These are phyloP conservation scores for Alosa alosa DNA, from an alignment of 2,113 vertebrate genomes.

Conservation along the genomic window DNA sequence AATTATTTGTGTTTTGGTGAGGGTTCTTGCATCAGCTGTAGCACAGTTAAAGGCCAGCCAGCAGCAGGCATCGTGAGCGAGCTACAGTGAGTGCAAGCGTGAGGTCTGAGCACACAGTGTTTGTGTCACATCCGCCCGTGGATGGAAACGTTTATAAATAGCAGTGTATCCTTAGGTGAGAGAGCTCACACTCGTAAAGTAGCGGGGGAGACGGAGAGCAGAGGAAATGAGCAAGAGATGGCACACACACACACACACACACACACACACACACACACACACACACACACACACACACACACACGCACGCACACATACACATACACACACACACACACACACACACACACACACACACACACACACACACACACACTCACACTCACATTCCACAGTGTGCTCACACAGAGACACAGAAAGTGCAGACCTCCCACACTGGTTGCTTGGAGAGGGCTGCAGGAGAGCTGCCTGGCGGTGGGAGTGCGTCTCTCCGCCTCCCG, in stretches of 20 bases:
- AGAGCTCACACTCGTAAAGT: conserved; percentile 70
- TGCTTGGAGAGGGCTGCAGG: background rate
- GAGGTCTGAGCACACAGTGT: background rate
- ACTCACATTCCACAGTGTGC: background rate
- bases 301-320: background rate
- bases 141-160: conserved; percentile 73
- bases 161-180: conserved; percentile 69
- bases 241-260: conserved; percentile 16
- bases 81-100: conserved; percentile 34
- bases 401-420: too few species aligned
- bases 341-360: conserved; percentile 36
- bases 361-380: background rate
- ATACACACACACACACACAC: background rate
- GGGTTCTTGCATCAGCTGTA: background rate
- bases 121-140: conserved; percentile 65
- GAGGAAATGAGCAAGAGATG: conserved; percentile 66
- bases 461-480: conserved; percentile 36
- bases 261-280: conserved; percentile 47
- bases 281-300: background rate
- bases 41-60: conserved; percentile 31
- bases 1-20: background rate
- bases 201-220: conserved; percentile 62
- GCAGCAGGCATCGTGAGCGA: conserved; percentile 49
- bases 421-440: conserved; percentile 19
- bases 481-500: conserved; percentile 38